Evolutionary conservation across 2,888 invertebrate species (phyloP).

Genomic region (Helleia helle): DNA sequence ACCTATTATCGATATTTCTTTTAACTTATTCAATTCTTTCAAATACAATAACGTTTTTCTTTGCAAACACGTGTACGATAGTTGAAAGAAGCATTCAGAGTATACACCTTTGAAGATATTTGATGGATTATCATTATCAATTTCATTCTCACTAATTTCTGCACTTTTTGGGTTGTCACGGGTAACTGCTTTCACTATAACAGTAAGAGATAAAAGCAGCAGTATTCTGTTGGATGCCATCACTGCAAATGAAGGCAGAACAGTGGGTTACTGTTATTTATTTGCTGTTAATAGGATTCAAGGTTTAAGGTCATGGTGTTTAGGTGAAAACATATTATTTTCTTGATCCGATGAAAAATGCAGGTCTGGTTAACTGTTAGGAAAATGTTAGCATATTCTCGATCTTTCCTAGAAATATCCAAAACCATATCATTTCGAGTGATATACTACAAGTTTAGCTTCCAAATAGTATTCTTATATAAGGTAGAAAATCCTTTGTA

Average conservation of each 20-base stretch:
- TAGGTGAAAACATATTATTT: slow-evolving; percentile 47
- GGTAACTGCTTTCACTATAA: slow-evolving; percentile 20
- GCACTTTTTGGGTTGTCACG: slow-evolving; percentile 18
- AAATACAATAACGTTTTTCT: slow-evolving; percentile 72
- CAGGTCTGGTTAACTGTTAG: not conserved
- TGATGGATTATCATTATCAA: slow-evolving; percentile 26
- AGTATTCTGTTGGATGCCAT: slow-evolving; percentile 37
- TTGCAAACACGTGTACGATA: slow-evolving; percentile 74
- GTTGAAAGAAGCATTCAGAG: slow-evolving; percentile 66
- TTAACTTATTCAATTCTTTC: slow-evolving; percentile 63
- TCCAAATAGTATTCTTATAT: too few relatives aligned
- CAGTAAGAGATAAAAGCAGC: not conserved
- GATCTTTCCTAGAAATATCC: too few relatives aligned
- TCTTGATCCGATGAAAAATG: slow-evolving; percentile 13
- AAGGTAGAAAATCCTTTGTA: too few relatives aligned
- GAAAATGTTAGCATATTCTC: too few relatives aligned
- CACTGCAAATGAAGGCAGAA: slow-evolving; percentile 41
- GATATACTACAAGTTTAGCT: too few relatives aligned
- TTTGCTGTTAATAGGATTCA: slow-evolving; percentile 51
- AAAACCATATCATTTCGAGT: too few relatives aligned
- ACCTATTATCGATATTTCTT: slow-evolving; percentile 71
- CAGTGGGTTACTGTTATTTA: slow-evolving; percentile 43
- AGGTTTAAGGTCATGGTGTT: slow-evolving; percentile 43
- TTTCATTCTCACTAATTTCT: slow-evolving; percentile 11
- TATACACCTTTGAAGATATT: slow-evolving; percentile 68